Evolutionary conservation across 1,140 invertebrate genomes (phyloP), one percentile per base, ranked within the genome.

Genomic region (Dendroctonus valens): DNA sequence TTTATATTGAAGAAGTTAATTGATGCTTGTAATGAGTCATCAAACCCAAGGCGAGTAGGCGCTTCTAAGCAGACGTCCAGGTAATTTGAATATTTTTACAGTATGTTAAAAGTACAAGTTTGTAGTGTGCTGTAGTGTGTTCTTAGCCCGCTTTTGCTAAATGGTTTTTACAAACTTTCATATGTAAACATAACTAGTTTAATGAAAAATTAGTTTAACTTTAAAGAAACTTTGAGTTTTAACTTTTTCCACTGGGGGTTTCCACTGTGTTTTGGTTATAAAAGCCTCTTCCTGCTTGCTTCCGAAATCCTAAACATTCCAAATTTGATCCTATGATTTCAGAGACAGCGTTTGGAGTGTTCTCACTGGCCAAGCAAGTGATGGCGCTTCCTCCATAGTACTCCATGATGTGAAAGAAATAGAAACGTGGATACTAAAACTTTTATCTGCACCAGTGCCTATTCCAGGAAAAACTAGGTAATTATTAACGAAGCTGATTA

Each of bases 361-460:
- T 26, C 73, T 95, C 57, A 92, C 90, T 8, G 89, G 91, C 9
- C 87, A 87, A 74, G 83, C 86, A 12, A 82, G 87, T 59, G 91
- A 94, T 44, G 86, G 87, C 37, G 89, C 90, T 14, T 90, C 94
- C 2, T 91, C 91, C 0, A 90, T 96, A 54, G 90, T 98, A 5
- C 82, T 98, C 72, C 94, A 97, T 77, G 96, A 99, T 79, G 93
- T 99, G 6, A 85, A 92, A 62, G 96, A 99, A 80, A 96, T 99
- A 64, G 98, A 99, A 81, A 99, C 94, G 0, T 99, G 97, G 97
- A 98, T 99, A 68, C 79, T 99, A 42, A 85, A 95, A 58, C 82
- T 99, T 7, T 83, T 99, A 37, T 98, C 95, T 71, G 94, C 96
- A 53, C 97, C 98, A 1, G 97, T 99, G 37, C 96, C 96, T 5